A percentile compares a stretch with the other conserved stretches of the same genome.
These are phyloP conservation scores for Pocillopora damicornis DNA, from an alignment of 64 coral and sea anemone genomes.

Conservation along the genomic window DNA sequence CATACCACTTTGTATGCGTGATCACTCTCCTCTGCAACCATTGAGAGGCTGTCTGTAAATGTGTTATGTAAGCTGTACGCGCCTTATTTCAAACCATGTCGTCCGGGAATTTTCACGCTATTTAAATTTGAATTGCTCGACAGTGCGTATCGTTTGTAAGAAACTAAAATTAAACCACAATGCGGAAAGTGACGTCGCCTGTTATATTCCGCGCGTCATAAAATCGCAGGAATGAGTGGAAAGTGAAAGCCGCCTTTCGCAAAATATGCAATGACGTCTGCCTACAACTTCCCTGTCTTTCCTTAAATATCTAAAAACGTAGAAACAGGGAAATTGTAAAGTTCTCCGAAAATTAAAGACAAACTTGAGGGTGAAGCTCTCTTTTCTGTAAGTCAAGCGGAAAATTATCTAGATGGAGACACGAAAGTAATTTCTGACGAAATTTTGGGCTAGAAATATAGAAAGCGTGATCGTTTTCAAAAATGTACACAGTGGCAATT, in stretches of 20 bases:
- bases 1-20: neutral
- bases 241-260: neutral
- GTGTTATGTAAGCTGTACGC: neutral
- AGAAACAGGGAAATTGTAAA: too few species aligned
- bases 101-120: constrained; percentile 39
- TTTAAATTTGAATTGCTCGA: neutral
- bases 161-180: constrained; percentile 4
- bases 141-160: neutral
- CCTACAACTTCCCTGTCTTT: neutral
- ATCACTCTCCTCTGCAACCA: neutral
- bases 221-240: neutral
- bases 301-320: neutral
- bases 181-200: neutral
- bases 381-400: too few species aligned
- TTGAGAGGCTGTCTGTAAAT: neutral
- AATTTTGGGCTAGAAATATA: too few species aligned
- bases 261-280: neutral
- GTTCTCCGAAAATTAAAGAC: too few species aligned
- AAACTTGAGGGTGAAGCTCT: too few species aligned
- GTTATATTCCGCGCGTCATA: neutral
- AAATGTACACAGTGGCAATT: too few species aligned
- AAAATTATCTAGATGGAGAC: too few species aligned
- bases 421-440: too few species aligned
- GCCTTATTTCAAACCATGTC: neutral
- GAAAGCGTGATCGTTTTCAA: too few species aligned